Base-by-base conservation (phyloP, 2,888 invertebrate species). In the Coecobrya sp. region DNA sequence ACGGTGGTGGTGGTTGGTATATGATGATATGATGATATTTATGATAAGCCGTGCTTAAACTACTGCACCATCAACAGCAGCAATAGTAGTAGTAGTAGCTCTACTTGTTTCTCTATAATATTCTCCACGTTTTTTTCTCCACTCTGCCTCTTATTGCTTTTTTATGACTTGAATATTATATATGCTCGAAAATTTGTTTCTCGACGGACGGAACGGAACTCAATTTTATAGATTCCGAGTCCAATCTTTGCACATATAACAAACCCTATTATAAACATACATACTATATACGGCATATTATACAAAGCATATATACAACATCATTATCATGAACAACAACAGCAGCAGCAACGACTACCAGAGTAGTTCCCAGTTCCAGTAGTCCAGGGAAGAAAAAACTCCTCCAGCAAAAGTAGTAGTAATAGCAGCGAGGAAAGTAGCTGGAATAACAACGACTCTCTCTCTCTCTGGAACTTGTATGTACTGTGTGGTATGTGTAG, bases 151-250 rank as follows among this genome's bases (percentile, higher is more conserved):
- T 62, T n/a, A 62, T 22, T 22, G 62, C 19, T 22, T 22, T 62
- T 22, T 19, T 62, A 62, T 62, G 62, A 62, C 49, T 49, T 49
- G 49, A 7, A 7, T 49, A 11, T 62, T 22, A 25, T 22, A 22
- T 16, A n/a, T 19, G 19, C 19, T n/a, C 19, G 19, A 22, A 62
- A 22, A 49, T 49, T 49, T 22, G 25, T 16, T 62, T 62, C 10
- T 62, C 22, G 62, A 7, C 22, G 62, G 22, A 62, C 62, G 10
- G 62, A 62, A 62, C 62, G 62, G 62, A 62, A 62, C 62, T 62
- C n/a, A 62, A 62, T 62, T 62, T 62, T 55, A 62, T 19, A 25
- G 62, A 62, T 3, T 62, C 62, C 62, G 62, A 62, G 62, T 62
- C 8, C 8, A 62, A 22, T 62, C 22, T 62, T 4, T n/a, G 4